Evolutionary conservation across 2,113 vertebrate genomes (phyloP).

Genomic region (Desmodus rotundus): DNA sequence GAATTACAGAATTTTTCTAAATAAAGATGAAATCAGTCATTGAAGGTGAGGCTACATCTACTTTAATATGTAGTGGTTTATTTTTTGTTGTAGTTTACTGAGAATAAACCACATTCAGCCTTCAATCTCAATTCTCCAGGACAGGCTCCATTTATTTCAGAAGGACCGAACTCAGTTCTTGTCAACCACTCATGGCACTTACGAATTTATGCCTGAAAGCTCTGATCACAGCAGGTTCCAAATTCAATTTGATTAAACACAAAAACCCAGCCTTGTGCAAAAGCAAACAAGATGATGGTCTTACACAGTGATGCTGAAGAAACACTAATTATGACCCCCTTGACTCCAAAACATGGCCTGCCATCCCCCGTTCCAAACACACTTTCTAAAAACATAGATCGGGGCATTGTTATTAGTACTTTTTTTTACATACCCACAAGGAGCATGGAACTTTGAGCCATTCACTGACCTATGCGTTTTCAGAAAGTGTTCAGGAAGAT

Average conservation of each 20-base stretch:
- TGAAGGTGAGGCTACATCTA: neutral
- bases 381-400: neutral
- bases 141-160: slow-evolving; percentile 7
- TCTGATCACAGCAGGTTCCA: neutral
- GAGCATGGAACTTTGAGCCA: neutral
- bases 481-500: neutral
- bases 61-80: neutral
- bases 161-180: neutral
- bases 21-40: neutral
- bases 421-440: neutral
- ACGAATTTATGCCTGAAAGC: neutral
- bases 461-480: neutral
- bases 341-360: neutral
- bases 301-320: neutral
- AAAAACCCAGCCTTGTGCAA: neutral
- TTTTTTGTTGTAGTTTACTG: neutral
- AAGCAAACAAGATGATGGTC: neutral
- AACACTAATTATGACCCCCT: neutral
- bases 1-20: neutral
- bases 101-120: neutral
- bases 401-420: neutral
- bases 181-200: neutral
- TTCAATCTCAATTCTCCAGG: neutral
- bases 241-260: neutral
- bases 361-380: neutral